These are phyloP conservation scores for Phenganax stokvisi DNA, from an alignment of 92 coral and sea anemone genomes.

Conservation along the genomic window DNA sequence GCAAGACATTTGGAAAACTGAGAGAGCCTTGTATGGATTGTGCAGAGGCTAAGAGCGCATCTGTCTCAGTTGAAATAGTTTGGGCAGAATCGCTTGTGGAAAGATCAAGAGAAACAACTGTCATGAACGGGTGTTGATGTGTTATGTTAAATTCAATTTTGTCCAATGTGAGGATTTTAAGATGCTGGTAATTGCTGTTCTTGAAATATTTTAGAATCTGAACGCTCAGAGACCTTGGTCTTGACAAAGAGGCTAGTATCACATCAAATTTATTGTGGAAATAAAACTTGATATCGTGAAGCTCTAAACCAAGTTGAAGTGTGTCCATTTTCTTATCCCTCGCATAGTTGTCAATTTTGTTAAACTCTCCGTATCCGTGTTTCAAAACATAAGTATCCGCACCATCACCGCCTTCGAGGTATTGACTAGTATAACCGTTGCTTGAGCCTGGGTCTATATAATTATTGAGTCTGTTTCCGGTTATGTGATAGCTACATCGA, in stretches of 20 bases:
- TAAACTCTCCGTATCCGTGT: too few species aligned
- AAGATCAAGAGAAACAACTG: neutral
- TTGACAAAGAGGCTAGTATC: slow-evolving; percentile 33
- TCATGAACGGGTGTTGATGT: neutral
- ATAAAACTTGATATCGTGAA: slow-evolving; percentile 34
- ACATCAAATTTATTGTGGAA: slow-evolving; percentile 40
- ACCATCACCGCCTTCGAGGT: slow-evolving; percentile 39
- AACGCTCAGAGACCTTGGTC: slow-evolving; percentile 44
- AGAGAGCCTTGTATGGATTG: too few species aligned
- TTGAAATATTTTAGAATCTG: slow-evolving; percentile 23
- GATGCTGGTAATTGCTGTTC: slow-evolving; percentile 39
- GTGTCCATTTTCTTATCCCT: slow-evolving; percentile 18
- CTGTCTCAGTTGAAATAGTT: too few species aligned
- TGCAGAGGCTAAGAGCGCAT: too few species aligned
- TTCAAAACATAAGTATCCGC: slow-evolving; percentile 49
- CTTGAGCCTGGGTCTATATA: slow-evolving; percentile 56
- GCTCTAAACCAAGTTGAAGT: slow-evolving; percentile 44
- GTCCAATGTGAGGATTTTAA: slow-evolving; percentile 32
- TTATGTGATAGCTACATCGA: slow-evolving; percentile 46
- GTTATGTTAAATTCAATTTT: neutral
- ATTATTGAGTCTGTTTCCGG: slow-evolving; percentile 45
- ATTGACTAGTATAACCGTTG: slow-evolving; percentile 46
- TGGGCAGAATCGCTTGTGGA: neutral
- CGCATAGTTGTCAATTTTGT: slow-evolving; percentile 41
- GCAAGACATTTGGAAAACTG: too few species aligned